These are phyloP conservation scores for Zingel zingel DNA, from an alignment of 2,113 vertebrate genomes.

Conservation along the genomic window DNA sequence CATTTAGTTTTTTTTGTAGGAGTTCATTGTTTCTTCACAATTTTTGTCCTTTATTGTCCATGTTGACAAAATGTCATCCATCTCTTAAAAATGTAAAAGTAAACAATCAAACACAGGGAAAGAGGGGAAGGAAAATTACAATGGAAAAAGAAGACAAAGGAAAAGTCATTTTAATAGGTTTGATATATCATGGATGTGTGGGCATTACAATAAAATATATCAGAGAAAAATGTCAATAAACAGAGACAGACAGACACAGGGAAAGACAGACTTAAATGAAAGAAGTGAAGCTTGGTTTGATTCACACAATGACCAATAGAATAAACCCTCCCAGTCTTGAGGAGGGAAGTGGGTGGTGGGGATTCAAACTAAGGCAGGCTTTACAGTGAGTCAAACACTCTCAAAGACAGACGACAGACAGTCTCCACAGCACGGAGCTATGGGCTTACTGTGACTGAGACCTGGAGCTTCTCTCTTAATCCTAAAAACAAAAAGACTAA, in stretches of 20 bases:
- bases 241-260: slow-evolving; percentile 42
- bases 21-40: slow-evolving; percentile 36
- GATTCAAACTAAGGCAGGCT: slow-evolving; percentile 77
- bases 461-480: slow-evolving; percentile 39
- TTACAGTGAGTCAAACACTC: slow-evolving; percentile 69
- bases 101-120: slow-evolving; percentile 46
- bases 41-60: slow-evolving; percentile 13
- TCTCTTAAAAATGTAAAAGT: slow-evolving; percentile 18
- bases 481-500: slow-evolving; percentile 5
- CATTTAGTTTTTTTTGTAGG: slow-evolving; percentile 26
- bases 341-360: slow-evolving; percentile 81
- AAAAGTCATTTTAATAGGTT: slow-evolving; percentile 34
- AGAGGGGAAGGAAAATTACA: slow-evolving; percentile 13
- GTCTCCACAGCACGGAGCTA: slow-evolving; percentile 54
- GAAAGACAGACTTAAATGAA: slow-evolving; percentile 47
- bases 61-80: slow-evolving; percentile 22
- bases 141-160: slow-evolving; percentile 2
- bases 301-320: slow-evolving; percentile 88
- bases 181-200: slow-evolving; percentile 21
- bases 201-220: slow-evolving; percentile 21
- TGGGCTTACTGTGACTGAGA: slow-evolving; percentile 51
- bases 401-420: slow-evolving; percentile 71
- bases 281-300: slow-evolving; percentile 74
- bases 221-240: slow-evolving; percentile 25
- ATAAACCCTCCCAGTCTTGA: slow-evolving; percentile 83